Percentiles rank a stretch among this genome's conserved stretches.
These are phyloP conservation scores for Rissa tridactyla DNA, from an alignment of 2,113 vertebrate species.

Conservation along the genomic window DNA sequence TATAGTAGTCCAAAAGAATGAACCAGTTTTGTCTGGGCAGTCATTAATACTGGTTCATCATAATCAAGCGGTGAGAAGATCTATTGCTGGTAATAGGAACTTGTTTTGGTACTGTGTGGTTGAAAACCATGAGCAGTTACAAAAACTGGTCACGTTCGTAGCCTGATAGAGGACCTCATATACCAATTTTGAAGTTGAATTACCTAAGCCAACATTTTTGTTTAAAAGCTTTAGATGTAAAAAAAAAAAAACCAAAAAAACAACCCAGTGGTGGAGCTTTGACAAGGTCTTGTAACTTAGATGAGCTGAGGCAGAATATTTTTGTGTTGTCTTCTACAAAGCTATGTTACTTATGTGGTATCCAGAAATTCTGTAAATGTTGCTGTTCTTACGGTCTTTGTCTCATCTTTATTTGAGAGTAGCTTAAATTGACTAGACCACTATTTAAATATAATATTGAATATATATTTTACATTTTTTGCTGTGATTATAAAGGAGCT, in stretches of 20 bases:
- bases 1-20: not conserved
- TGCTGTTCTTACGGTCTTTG: not conserved
- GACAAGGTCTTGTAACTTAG: not conserved
- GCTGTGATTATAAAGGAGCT: not conserved
- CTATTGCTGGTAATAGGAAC: not conserved
- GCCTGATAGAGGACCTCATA: not conserved
- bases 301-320: not conserved
- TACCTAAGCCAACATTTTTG: not conserved
- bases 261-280: not conserved
- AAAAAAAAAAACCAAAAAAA: not conserved
- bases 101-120: not conserved
- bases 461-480: not conserved
- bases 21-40: not conserved
- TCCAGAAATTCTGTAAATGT: not conserved
- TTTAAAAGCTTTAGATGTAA: not conserved
- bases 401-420: not conserved
- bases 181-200: not conserved
- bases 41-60: not conserved
- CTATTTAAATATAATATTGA: not conserved
- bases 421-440: not conserved
- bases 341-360: not conserved
- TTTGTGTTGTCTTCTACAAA: not conserved
- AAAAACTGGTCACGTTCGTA: not conserved
- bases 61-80: not conserved
- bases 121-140: not conserved